These are phyloP conservation scores for Psix sp. DNA, from an alignment of 1,140 invertebrate species.

Conservation along the genomic window DNA sequence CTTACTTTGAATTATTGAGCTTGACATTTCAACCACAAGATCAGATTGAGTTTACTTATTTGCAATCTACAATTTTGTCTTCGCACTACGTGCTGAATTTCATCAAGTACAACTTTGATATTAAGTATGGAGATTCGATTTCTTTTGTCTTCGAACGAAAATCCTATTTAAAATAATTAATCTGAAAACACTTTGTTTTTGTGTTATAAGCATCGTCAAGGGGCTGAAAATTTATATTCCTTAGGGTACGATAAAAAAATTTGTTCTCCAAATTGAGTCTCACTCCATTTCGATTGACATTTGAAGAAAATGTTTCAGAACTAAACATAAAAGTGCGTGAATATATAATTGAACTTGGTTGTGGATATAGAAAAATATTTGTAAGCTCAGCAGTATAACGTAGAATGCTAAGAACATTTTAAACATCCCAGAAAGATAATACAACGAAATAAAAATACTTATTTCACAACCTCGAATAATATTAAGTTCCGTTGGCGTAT, in stretches of 20 bases:
- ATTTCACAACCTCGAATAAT: constrained; percentile 53
- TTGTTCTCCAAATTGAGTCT: constrained; percentile 12
- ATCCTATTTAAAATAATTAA: constrained; percentile 41
- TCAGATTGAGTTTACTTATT: constrained; percentile 46
- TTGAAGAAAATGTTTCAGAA: constrained; percentile 35
- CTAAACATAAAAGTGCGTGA: constrained; percentile 11
- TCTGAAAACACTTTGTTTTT: constrained; percentile 34
- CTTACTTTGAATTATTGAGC: constrained; percentile 39
- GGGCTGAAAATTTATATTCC: constrained; percentile 39
- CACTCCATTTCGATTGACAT: constrained; percentile 40
- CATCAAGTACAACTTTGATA: constrained; percentile 23
- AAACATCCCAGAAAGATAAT: constrained; percentile 41
- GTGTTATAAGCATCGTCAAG: constrained; percentile 17
- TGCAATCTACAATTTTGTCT: constrained; percentile 28
- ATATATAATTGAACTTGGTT: neutral
- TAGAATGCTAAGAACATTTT: constrained; percentile 43
- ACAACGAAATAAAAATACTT: constrained; percentile 49
- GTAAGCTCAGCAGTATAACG: neutral
- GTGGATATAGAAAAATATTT: neutral
- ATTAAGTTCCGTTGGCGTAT: constrained; percentile 21
- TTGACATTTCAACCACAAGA: constrained; percentile 38
- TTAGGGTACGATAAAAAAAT: constrained; percentile 17
- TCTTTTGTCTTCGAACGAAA: constrained; percentile 33
- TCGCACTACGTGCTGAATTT: constrained; percentile 9
- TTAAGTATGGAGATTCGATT: constrained; percentile 37